Conservation (phyloP, 2,797 vertebrate species). For the Platalea minor region DNA sequence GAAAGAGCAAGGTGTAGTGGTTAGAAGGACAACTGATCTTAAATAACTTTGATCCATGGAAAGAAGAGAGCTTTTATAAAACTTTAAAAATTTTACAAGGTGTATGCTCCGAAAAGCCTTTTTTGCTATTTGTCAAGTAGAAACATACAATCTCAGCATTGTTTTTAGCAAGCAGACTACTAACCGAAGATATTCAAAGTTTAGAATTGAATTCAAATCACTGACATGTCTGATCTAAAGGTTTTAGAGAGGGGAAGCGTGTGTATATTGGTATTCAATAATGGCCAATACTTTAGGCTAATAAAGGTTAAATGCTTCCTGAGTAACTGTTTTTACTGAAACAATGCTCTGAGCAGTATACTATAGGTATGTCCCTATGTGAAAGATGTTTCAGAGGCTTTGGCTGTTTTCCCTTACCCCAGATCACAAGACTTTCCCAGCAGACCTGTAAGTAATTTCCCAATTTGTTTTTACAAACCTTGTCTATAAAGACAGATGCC, state of each 20-base stretch:
- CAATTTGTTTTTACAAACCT: slow-evolving; percentile 75
- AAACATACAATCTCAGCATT: neutral
- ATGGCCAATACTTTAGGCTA: neutral
- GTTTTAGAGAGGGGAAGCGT: neutral
- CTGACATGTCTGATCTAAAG: neutral
- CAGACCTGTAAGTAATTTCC: slow-evolving; percentile 74
- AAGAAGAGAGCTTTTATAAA: neutral
- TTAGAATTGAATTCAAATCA: neutral
- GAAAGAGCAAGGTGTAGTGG: neutral
- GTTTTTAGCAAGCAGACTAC: neutral
- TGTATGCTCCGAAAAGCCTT: neutral
- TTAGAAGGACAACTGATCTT: neutral
- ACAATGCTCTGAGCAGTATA: neutral
- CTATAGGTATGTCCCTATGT: neutral
- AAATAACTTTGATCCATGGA: neutral
- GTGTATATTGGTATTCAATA: neutral
- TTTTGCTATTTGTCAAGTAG: neutral
- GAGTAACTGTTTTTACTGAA: neutral
- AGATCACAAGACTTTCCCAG: slow-evolving; percentile 59
- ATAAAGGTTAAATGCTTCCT: neutral
- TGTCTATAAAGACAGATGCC: slow-evolving; percentile 49
- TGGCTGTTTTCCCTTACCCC: neutral
- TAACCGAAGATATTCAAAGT: neutral
- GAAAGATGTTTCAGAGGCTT: neutral
- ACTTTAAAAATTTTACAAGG: neutral